Percentiles rank a stretch among this genome's conserved stretches.
These are phyloP conservation scores for Thumatha senex DNA, from an alignment of 2,888 invertebrate genomes.

Conservation along the genomic window DNA sequence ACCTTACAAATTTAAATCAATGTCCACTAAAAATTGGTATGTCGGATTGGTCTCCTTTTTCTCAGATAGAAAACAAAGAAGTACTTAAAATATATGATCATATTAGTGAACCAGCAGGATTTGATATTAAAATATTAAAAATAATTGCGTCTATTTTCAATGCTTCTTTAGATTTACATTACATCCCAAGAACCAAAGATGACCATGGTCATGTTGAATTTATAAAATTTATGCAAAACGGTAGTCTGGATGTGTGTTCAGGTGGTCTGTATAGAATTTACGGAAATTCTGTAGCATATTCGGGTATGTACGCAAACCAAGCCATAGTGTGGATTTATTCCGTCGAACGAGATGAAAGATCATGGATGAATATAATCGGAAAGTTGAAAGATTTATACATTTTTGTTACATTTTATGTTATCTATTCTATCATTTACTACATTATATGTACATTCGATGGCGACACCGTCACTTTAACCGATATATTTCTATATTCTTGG, in stretches of 20 bases:
- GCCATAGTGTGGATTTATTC: constrained; percentile 58
- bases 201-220: constrained; percentile 35
- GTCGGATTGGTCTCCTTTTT: constrained; percentile 52
- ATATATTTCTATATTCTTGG: constrained; percentile 55
- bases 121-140: constrained; percentile 61
- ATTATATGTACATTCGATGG: constrained; percentile 50
- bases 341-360: constrained; percentile 48
- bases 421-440: constrained; percentile 52
- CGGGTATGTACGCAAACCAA: constrained; percentile 60
- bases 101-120: constrained; percentile 45
- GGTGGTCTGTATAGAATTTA: constrained; percentile 64
- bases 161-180: constrained; percentile 50
- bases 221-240: constrained; percentile 51
- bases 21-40: constrained; percentile 61
- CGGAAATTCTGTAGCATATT: constrained; percentile 59
- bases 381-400: constrained; percentile 55
- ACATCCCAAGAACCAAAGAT: constrained; percentile 45
- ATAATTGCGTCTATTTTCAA: constrained; percentile 57
- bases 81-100: constrained; percentile 45
- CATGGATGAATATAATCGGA: constrained; percentile 54
- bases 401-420: constrained; percentile 58
- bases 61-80: constrained; percentile 41
- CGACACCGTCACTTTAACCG: constrained; percentile 35
- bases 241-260: constrained; percentile 58
- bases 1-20: constrained; percentile 45